phyloP scores from a whole-genome alignment of 2,113 vertebrate species.

The Grallaria varia region DNA sequence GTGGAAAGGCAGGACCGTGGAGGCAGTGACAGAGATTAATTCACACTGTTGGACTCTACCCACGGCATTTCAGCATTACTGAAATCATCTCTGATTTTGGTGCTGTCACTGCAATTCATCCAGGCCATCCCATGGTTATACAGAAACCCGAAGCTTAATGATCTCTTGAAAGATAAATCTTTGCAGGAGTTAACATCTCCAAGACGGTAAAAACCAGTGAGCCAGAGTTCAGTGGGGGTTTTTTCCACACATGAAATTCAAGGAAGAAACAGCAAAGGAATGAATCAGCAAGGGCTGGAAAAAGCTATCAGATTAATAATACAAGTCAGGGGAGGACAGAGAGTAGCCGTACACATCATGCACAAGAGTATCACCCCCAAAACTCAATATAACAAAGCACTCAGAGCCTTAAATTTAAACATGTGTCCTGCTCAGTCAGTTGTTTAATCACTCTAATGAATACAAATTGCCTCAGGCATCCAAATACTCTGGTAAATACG shows the following conservation, averaged over 20 bases:
- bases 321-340: neutral
- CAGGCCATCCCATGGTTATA: neutral
- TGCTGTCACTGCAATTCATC: neutral
- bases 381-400: neutral
- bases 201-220: neutral
- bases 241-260: neutral
- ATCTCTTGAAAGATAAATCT: neutral
- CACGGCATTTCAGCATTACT: neutral
- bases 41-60: accelerated
- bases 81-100: neutral
- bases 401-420: neutral
- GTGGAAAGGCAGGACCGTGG: neutral
- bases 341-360: neutral
- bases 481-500: neutral
- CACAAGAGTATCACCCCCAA: neutral
- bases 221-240: neutral
- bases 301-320: neutral
- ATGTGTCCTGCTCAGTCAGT: neutral
- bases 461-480: neutral
- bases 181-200: accelerated
- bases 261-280: neutral
- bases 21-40: neutral
- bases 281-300: neutral
- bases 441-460: neutral
- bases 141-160: neutral